Base-by-base conservation (phyloP, 1,140 invertebrate genomes). In the Plutomurus gul region DNA sequence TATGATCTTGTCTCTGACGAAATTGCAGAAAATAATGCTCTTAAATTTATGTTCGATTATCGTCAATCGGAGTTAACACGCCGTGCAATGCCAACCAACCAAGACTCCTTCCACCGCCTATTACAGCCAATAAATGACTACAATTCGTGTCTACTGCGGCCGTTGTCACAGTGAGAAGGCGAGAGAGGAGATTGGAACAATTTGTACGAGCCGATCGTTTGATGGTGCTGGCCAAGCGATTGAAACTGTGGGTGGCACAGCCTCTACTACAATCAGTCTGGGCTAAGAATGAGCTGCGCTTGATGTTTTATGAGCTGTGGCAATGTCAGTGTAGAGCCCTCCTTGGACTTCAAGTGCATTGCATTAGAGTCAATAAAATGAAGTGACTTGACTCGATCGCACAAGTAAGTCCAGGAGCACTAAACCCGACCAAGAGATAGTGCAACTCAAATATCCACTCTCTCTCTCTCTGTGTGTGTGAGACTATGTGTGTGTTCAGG, bases 311-410 rank as follows among this genome's bases (percentile, higher is more conserved):
- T 65, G 56, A 65, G 56, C 56, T 65, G 30, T 65, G 27, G 56
- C 56, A 11, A 4, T 65, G 27, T 25, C 47, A 33, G 56, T 65
- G 27, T n/a, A 16, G 30, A 65, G 56, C 56, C 27, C 56, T 65
- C 27, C 13, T 33, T 33, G 56, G 56, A 65, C 27, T 65, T 65
- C 30, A 65, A 65, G 30, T 65, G 30, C 27, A 65, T 65, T 65
- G 56, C 56, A 65, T 65, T 65, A 65, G 56, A 33, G 56, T 65
- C 56, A 65, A 65, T 65, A 65, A 65, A 65, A 65, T 65, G 16
- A 30, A 65, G 56, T 65, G 56, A 65, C 56, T 65, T 65, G 56
- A 65, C 56, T 49, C 46, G n/a, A n/a, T 65, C 56, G 27, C 56
- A 65, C 16, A 65, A 33, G 1, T 65, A 65, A 65, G 56, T 65